A percentile compares a stretch with the other conserved stretches of the same genome.
These are phyloP conservation scores for Ahaetulla prasina DNA, from an alignment of 2,113 vertebrate species.

Conservation along the genomic window DNA sequence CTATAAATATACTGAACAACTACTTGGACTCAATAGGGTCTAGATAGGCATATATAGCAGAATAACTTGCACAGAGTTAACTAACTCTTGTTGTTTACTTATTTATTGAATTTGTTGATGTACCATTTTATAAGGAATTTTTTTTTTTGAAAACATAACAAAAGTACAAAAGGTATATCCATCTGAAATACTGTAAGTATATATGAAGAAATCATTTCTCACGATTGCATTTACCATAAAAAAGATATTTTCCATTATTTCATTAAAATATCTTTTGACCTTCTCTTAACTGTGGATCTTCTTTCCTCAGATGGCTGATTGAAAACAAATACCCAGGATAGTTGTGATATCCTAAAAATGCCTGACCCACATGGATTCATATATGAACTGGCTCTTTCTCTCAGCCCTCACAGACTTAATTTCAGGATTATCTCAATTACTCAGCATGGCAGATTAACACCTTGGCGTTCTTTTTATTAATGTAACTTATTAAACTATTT, in stretches of 20 bases:
- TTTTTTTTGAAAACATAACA: background rate
- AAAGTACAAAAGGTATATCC: background rate
- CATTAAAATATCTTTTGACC: background rate
- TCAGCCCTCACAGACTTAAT: background rate
- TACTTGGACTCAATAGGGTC: background rate
- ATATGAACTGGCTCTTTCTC: background rate
- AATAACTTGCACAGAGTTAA: no score
- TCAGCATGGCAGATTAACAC: background rate
- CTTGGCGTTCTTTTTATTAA: background rate
- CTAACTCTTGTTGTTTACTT: background rate
- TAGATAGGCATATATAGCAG: background rate
- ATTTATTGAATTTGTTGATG: background rate
- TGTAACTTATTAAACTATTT: constrained; percentile 10
- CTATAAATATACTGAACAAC: background rate
- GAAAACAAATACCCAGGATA: background rate
- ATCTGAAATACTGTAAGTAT: background rate
- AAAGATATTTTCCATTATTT: background rate
- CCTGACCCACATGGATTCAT: background rate
- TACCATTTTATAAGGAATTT: background rate
- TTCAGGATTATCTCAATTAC: background rate
- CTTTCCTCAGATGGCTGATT: background rate
- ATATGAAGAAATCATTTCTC: background rate
- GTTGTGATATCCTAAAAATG: background rate
- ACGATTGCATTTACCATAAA: background rate
- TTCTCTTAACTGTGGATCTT: background rate